Conservation (phyloP, 2,797 vertebrate genomes). For the Phyllotis vaccarum region DNA sequence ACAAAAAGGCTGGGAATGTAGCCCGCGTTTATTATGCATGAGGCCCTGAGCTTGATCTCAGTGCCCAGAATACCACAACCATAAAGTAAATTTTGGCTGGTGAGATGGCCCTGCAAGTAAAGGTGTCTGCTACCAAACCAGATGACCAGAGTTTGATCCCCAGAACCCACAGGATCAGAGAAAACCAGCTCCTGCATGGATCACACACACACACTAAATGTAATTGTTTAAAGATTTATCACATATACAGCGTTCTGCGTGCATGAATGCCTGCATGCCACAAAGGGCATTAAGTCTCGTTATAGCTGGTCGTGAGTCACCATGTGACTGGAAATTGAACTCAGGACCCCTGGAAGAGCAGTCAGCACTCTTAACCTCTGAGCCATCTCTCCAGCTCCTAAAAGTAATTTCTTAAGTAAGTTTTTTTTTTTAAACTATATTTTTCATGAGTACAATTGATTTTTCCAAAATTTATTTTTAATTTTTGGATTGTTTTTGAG, state of each 20-base stretch:
- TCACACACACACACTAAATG: not conserved
- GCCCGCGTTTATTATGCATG: no score
- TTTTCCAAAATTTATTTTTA: not conserved
- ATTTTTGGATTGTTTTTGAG: not conserved
- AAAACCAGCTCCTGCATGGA: no score
- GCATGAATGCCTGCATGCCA: not conserved
- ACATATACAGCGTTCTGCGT: not conserved
- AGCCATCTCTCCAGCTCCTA: not conserved
- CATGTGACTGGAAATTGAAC: not conserved
- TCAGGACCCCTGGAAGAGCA: not conserved
- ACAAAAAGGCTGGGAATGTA: not conserved
- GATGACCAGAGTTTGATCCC: not conserved
- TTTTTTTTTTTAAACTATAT: not conserved
- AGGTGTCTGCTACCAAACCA: not conserved
- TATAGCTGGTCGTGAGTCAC: not conserved
- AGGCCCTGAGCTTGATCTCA: not conserved
- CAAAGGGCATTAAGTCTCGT: not conserved
- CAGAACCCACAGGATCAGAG: not conserved
- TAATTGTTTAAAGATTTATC: not conserved
- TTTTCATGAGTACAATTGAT: not conserved
- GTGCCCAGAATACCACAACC: not conserved
- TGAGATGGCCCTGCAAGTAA: not conserved
- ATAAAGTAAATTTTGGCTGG: not conserved
- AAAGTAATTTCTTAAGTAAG: not conserved
- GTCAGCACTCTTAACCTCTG: not conserved